These are phyloP conservation scores for Plodia interpunctella DNA, from an alignment of 1,140 invertebrate genomes.

Conservation along the genomic window DNA sequence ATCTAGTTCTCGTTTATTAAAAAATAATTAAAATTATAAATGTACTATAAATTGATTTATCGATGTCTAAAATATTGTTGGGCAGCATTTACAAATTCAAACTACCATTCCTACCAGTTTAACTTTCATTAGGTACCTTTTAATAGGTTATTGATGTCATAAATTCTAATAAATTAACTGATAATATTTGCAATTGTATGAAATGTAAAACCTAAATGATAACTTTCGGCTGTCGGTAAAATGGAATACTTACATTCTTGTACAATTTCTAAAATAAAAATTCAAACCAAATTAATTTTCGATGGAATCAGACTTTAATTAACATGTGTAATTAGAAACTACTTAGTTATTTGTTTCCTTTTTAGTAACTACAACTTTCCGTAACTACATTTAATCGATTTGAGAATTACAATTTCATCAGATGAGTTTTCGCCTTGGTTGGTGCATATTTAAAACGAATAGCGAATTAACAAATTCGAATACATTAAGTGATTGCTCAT, in stretches of 20 bases:
- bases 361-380: neutral
- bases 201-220: too few relatives aligned
- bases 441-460: neutral
- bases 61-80: too few relatives aligned
- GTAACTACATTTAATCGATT: neutral
- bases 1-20: too few relatives aligned
- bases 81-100: too few relatives aligned
- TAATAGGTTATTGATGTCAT: too few relatives aligned
- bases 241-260: neutral
- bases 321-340: neutral
- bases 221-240: slow-evolving; percentile 9
- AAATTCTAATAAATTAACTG: too few relatives aligned
- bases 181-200: too few relatives aligned
- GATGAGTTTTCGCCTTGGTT: neutral
- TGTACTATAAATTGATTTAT: too few relatives aligned
- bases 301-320: neutral
- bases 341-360: neutral
- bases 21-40: too few relatives aligned
- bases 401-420: neutral
- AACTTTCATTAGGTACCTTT: too few relatives aligned
- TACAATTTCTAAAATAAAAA: neutral
- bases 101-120: too few relatives aligned
- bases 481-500: too few relatives aligned
- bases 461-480: neutral
- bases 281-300: neutral